These are phyloP conservation scores for Schrankia costaestrigalis DNA, from an alignment of 2,888 invertebrate genomes.

Conservation along the genomic window DNA sequence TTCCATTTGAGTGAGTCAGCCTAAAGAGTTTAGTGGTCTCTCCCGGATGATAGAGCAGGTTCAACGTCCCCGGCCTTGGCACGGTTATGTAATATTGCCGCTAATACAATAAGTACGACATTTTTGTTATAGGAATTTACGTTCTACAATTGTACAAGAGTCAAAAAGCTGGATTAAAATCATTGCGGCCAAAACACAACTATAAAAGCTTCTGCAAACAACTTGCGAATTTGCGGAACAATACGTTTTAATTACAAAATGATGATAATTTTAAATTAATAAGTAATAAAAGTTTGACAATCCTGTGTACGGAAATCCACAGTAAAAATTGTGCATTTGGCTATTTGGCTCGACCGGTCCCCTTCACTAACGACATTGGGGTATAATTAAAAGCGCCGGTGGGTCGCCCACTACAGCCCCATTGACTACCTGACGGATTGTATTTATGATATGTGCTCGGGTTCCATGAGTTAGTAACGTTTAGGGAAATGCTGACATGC, in stretches of 20 bases:
- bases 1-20: slow-evolving; percentile 10
- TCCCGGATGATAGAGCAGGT: slow-evolving; percentile 14
- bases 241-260: no score
- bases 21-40: slow-evolving; percentile 4
- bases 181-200: no score
- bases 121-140: no score
- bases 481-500: no score
- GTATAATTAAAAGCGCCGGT: slow-evolving; percentile 17
- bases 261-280: no score
- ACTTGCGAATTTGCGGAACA: no score
- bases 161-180: no score
- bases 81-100: slow-evolving; percentile 22
- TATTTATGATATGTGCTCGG: no score
- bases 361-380: slow-evolving; percentile 17
- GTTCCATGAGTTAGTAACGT: no score
- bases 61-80: slow-evolving; percentile 30
- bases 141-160: no score
- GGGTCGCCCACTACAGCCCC: slow-evolving; percentile 5
- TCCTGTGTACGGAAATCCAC: slow-evolving; percentile 17
- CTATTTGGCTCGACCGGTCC: slow-evolving; percentile 3
- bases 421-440: slow-evolving; percentile 5
- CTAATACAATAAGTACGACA: slow-evolving; percentile 20
- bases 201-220: no score
- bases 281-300: no score
- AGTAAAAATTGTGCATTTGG: slow-evolving; percentile 9